Percentiles rank a stretch among this genome's conserved stretches.
phyloP scores from a whole-genome alignment of 2,888 invertebrate species.

The Prenolepis imparis region DNA sequence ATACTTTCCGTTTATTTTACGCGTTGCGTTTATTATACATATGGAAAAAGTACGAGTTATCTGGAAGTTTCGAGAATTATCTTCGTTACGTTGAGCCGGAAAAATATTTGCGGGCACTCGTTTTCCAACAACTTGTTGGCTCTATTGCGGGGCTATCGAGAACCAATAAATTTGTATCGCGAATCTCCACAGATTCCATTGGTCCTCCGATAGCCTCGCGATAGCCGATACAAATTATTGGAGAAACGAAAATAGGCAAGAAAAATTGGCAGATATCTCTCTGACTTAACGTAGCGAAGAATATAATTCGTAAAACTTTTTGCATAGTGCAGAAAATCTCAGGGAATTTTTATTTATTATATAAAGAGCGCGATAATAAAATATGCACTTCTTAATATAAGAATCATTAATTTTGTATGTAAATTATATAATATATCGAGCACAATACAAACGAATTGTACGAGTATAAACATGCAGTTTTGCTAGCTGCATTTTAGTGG shows the following conservation, averaged over 20 bases:
- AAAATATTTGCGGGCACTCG: conserved; percentile 58
- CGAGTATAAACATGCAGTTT: background rate
- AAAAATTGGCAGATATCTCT: background rate
- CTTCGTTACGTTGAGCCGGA: background rate
- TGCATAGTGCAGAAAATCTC: background rate
- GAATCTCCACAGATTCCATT: conserved; percentile 83
- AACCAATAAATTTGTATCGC: conserved; percentile 83
- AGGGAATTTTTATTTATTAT: background rate
- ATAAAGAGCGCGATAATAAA: conserved; percentile 6
- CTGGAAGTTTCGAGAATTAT: background rate
- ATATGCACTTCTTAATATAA: background rate
- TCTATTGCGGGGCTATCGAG: conserved; percentile 84
- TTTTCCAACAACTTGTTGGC: conserved; percentile 86
- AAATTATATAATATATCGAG: background rate
- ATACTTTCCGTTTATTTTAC: conserved; percentile 1
- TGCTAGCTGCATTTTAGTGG: background rate
- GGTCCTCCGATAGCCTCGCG: conserved; percentile 83
- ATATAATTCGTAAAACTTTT: background rate
- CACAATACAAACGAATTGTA: background rate
- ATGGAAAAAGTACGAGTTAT: background rate
- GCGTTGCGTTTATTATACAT: background rate
- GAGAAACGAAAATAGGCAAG: conserved; percentile 76
- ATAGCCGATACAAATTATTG: conserved; percentile 86
- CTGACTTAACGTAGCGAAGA: background rate
- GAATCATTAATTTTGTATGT: background rate